Percentiles rank a stretch among this genome's conserved stretches.
These are phyloP conservation scores for Sterrhoptilus dennistouni DNA, from an alignment of 2,113 vertebrate species.

Conservation along the genomic window DNA sequence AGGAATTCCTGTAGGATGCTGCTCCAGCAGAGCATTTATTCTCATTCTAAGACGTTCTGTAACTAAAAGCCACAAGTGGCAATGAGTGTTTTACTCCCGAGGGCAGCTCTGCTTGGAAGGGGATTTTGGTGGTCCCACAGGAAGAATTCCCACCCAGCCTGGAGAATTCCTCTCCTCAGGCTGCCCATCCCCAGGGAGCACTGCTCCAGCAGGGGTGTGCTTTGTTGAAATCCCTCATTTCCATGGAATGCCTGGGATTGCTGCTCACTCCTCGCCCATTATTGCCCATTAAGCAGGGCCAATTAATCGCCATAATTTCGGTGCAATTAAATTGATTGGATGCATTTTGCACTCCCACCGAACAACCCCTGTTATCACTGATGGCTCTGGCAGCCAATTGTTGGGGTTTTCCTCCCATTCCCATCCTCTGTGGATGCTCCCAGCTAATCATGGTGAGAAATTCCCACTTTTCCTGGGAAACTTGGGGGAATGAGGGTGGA, in stretches of 20 bases:
- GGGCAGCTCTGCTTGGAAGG: fast-evolving
- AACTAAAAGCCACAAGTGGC: neutral
- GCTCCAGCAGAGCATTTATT: neutral
- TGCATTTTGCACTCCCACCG: neutral
- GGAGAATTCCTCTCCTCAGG: neutral
- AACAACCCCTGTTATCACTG: neutral
- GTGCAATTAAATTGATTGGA: neutral
- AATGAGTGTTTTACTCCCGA: neutral
- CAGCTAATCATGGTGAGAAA: neutral
- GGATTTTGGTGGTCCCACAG: neutral
- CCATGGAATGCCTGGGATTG: neutral
- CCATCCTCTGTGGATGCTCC: fast-evolving
- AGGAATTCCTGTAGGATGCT: neutral
- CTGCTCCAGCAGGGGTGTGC: neutral
- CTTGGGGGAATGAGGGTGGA: neutral
- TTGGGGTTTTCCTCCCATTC: neutral
- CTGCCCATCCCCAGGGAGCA: fast-evolving
- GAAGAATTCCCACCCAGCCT: neutral
- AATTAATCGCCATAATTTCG: neutral
- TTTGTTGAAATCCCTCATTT: neutral
- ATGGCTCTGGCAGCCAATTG: neutral
- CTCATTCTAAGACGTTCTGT: neutral
- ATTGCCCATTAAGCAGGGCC: neutral
- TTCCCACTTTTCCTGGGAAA: neutral
- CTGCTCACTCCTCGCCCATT: fast-evolving